Base-by-base conservation (phyloP, 2,797 vertebrate genomes). In the Alcedo atthis region DNA sequence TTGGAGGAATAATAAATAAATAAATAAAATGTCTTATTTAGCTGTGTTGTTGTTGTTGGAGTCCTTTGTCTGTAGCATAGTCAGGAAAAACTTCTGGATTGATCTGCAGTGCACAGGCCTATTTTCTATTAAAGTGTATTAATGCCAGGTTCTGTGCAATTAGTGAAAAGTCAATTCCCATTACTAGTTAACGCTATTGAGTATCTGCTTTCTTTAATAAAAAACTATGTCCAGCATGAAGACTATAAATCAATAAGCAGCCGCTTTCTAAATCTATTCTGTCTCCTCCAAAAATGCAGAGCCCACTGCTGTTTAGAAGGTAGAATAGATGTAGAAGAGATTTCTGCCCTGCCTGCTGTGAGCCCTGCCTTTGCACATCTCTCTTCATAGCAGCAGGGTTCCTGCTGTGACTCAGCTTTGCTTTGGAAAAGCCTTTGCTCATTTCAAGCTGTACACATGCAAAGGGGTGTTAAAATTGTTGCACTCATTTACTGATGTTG, bases 181-280 rank as follows among this genome's bases (percentile, higher is more conserved):
- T 99, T 98, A 98, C 98, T 98, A 98, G 98, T 98, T 98, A 98
- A 98, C 98, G 93, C 97, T 98, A 99, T 99, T 98, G 98, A 99
- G 97, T 98, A 99, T 98, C 98, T 99, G 98, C 98, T 99, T 98
- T 98, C 98, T 98, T 98, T 98, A 98, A 99, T 99, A 98, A 99
- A 99, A 98, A 98, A 97, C 97, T 96, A 97, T 98, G 98, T 98
- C 98, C 96, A 96, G 97, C 97, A 97, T 95, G 97, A 97, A 97
- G 98, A 97, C 97, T 96, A 95, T 97, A 97, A 98, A 98, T 99
- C 98, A 89, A 98, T 98, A 93, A 91, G 95, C 96, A 98, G 96
- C 98, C 94, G 89, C 97, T 97, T 97, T 95, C 98, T 97, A 97
- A 97, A 97, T 95, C 89, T 92, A 93, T 96, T 92, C 95, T 91